Percentiles rank a stretch among this genome's conserved stretches.
Evolutionary conservation across 1,140 invertebrate species (phyloP).

Genomic region (Euschistus heros): DNA sequence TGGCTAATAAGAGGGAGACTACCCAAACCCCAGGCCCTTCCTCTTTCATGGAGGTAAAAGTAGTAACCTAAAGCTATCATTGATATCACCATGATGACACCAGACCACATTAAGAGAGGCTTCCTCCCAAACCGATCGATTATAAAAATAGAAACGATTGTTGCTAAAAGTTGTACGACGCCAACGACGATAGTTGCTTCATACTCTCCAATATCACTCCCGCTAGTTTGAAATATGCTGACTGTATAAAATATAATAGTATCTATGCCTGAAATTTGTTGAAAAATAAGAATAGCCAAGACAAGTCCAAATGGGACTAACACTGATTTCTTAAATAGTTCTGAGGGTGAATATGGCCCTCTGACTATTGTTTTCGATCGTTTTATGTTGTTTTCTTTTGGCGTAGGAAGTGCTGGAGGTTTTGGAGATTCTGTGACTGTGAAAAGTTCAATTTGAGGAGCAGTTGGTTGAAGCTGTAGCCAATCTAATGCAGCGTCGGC

Average conservation of each 20-base stretch:
- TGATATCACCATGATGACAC: slow-evolving; percentile 40
- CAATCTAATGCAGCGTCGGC: slow-evolving; percentile 39
- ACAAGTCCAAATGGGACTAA: slow-evolving; percentile 36
- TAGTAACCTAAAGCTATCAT: slow-evolving; percentile 43
- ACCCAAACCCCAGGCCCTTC: slow-evolving; percentile 31
- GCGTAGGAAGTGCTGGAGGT: background rate
- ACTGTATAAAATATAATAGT: slow-evolving; percentile 59
- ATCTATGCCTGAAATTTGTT: slow-evolving; percentile 56
- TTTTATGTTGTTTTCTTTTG: slow-evolving; percentile 3
- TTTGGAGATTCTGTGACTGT: background rate
- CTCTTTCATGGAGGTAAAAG: slow-evolving; percentile 40
- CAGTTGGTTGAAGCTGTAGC: slow-evolving; percentile 34
- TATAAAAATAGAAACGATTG: slow-evolving; percentile 40
- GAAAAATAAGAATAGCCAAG: slow-evolving; percentile 44
- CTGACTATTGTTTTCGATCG: background rate
- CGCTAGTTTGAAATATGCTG: slow-evolving; percentile 47
- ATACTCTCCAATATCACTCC: slow-evolving; percentile 45
- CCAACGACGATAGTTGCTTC: slow-evolving; percentile 54
- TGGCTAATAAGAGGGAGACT: slow-evolving; percentile 39
- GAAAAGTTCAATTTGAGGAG: slow-evolving; percentile 19
- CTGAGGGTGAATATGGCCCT: slow-evolving; percentile 18
- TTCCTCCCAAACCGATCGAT: slow-evolving; percentile 45
- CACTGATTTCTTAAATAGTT: slow-evolving; percentile 21
- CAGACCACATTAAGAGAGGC: slow-evolving; percentile 38
- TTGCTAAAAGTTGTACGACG: slow-evolving; percentile 39